Conservation (phyloP, 2,113 vertebrate genomes). For the Pterophyllum scalare region DNA sequence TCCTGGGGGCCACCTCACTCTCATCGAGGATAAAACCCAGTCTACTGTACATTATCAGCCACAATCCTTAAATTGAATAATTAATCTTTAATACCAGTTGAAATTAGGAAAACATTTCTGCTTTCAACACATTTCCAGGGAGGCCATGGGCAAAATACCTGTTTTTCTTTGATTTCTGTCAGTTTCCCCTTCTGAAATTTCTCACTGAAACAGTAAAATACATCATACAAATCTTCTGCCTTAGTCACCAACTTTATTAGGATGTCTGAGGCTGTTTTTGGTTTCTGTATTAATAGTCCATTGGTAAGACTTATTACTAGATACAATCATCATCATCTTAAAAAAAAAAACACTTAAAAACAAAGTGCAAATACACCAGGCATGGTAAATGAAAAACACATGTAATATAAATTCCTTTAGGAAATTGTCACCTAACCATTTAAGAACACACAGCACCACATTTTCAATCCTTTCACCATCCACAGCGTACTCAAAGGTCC, state of each 20-base stretch:
- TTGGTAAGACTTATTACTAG: neutral
- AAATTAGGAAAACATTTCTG: conserved; percentile 53
- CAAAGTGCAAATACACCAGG: neutral
- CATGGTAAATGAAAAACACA: neutral
- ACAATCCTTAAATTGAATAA: conserved; percentile 65
- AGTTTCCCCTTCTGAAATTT: neutral
- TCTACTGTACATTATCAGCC: conserved; percentile 62
- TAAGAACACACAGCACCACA: neutral
- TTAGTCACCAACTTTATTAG: too few relatives aligned
- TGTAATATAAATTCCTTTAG: neutral
- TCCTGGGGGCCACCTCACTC: conserved; percentile 63
- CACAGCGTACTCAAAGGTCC: neutral
- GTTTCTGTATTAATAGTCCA: neutral
- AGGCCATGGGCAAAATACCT: neutral
- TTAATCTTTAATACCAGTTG: conserved; percentile 63
- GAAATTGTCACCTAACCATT: neutral
- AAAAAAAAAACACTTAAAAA: neutral
- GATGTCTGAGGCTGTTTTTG: neutral
- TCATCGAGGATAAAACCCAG: conserved; percentile 64
- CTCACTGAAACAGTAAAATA: neutral
- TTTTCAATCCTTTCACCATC: neutral
- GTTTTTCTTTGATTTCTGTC: neutral
- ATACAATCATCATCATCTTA: neutral
- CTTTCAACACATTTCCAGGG: conserved; percentile 6
- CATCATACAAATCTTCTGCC: neutral